Percentiles rank a stretch among this genome's conserved stretches.
Conservation (phyloP, 2,797 vertebrate species). For the Prunella strophiata region DNA sequence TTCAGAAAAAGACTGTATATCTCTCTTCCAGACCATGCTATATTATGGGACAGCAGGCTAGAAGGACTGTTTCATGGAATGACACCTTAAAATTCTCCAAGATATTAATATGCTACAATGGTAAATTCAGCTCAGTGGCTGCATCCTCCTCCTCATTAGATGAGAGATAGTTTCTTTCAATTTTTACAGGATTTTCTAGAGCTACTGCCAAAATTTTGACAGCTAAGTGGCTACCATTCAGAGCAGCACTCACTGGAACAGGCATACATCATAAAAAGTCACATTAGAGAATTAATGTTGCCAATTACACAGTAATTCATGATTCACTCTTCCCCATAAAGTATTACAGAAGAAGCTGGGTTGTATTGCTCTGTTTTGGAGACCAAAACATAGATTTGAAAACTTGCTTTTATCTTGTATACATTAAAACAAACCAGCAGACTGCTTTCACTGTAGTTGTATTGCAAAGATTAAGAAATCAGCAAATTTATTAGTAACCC, state of each 20-base stretch:
- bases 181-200: neutral
- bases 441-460: neutral
- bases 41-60: neutral
- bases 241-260: neutral
- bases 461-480: neutral
- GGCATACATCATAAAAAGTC: neutral
- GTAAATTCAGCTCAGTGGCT: neutral
- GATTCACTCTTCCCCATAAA: neutral
- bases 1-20: neutral
- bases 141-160: neutral
- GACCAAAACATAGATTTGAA: neutral
- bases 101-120: neutral
- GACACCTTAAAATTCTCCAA: neutral
- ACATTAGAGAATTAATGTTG: neutral
- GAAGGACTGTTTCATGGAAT: neutral
- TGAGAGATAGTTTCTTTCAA: neutral
- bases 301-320: neutral
- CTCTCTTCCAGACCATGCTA: neutral
- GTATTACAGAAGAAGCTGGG: neutral
- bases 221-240: conserved; percentile 9
- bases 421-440: neutral
- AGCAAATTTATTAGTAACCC: neutral
- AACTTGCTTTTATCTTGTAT: neutral
- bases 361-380: neutral
- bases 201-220: conserved; percentile 32